Evolutionary conservation across 2,888 invertebrate genomes (phyloP).

Genomic region (Sceliomorpha sp.): DNA sequence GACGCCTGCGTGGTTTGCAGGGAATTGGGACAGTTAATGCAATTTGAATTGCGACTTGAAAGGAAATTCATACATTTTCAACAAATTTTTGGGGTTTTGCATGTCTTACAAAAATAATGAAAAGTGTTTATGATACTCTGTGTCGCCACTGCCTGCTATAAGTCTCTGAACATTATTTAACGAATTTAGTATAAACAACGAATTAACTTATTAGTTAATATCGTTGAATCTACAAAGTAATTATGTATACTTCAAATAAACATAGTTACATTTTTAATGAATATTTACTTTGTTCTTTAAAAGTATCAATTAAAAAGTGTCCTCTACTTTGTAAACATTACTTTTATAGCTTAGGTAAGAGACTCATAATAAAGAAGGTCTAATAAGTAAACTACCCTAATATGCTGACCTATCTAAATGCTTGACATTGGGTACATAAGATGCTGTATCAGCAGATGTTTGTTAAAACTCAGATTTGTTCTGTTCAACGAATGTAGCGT

Average conservation of each 20-base stretch:
- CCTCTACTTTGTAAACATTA: conserved; percentile 10
- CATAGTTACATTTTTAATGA: no score
- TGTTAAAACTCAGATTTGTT: conserved; percentile 76
- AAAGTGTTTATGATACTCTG: conserved; percentile 18
- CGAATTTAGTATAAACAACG: neutral
- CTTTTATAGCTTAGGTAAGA: conserved; percentile 36
- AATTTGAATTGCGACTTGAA: no score
- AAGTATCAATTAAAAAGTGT: neutral
- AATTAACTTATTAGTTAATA: neutral
- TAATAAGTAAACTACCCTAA: conserved; percentile 72
- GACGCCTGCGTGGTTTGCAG: no score
- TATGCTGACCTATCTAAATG: conserved; percentile 80
- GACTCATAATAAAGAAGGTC: conserved; percentile 71
- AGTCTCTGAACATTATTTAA: conserved; percentile 62
- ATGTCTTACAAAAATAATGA: no score
- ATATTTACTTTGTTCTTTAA: no score
- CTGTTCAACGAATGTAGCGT: conserved; percentile 78
- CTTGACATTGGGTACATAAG: conserved; percentile 72
- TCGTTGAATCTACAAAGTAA: conserved; percentile 9
- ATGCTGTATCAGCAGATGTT: conserved; percentile 75
- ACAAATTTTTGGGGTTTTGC: no score
- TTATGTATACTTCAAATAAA: neutral
- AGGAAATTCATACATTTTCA: no score
- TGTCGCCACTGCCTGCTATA: conserved; percentile 74
- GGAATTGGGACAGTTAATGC: no score